phyloP scores from a whole-genome alignment of 2,113 vertebrate genomes.

The Bos javanicus region DNA sequence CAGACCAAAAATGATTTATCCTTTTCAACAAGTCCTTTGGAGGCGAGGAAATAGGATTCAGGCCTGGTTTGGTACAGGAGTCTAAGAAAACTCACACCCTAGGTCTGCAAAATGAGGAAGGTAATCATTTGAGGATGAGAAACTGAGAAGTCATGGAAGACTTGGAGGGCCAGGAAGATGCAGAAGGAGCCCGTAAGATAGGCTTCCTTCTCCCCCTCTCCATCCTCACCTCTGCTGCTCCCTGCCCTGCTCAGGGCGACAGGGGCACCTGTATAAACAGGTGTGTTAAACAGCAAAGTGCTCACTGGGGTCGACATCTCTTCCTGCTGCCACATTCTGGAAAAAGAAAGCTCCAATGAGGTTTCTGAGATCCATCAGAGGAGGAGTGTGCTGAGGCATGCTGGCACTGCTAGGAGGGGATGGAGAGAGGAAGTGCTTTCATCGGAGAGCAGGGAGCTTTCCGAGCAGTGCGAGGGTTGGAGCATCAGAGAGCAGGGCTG shows the following conservation, averaged over 20 bases:
- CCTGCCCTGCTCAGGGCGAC: neutral
- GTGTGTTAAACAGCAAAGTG: neutral
- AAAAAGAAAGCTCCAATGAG: neutral
- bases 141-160: neutral
- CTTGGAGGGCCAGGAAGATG: neutral
- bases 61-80: constrained; percentile 12
- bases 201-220: neutral
- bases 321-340: neutral
- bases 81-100: constrained; percentile 35
- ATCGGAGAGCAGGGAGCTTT: neutral
- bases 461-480: neutral
- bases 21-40: constrained; percentile 63
- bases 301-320: neutral
- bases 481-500: neutral
- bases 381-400: neutral
- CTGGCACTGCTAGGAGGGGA: neutral
- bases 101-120: constrained; percentile 32
- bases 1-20: constrained; percentile 63
- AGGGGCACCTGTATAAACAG: neutral
- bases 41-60: constrained; percentile 53
- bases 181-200: neutral
- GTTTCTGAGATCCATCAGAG: neutral
- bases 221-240: neutral
- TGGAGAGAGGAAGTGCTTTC: neutral
- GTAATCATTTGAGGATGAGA: neutral